phyloP scores from a whole-genome alignment of 2,113 vertebrate species.

The Chiloscyllium plagiosum region DNA sequence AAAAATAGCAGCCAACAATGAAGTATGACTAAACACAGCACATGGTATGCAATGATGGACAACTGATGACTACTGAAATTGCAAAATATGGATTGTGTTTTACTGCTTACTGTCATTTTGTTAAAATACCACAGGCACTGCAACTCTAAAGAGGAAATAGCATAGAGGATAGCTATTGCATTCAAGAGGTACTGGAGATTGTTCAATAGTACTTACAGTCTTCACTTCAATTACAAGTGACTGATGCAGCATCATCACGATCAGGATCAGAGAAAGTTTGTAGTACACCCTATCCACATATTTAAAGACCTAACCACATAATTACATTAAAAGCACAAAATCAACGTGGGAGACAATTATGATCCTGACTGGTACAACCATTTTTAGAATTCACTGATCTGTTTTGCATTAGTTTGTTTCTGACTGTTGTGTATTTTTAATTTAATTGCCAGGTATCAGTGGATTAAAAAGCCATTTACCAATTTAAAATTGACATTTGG shows the following conservation, averaged over 20 bases:
- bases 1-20: slow-evolving; percentile 21
- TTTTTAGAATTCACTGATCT: background rate
- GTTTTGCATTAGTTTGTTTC: background rate
- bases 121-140: slow-evolving; percentile 36
- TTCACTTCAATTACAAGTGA: background rate
- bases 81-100: background rate
- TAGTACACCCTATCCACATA: background rate
- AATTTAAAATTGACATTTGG: background rate
- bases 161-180: background rate
- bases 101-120: slow-evolving; percentile 18
- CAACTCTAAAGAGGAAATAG: background rate
- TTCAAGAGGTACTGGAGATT: background rate
- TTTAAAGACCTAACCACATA: background rate
- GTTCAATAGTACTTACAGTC: background rate
- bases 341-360: background rate
- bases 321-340: background rate
- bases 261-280: background rate
- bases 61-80: background rate
- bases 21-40: slow-evolving; percentile 33
- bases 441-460: background rate
- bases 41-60: background rate
- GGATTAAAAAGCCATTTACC: background rate
- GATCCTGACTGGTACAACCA: background rate
- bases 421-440: background rate
- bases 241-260: background rate